Evolutionary conservation across 2,113 vertebrate species (phyloP).

Genomic region (Amblyornis subalaris): DNA sequence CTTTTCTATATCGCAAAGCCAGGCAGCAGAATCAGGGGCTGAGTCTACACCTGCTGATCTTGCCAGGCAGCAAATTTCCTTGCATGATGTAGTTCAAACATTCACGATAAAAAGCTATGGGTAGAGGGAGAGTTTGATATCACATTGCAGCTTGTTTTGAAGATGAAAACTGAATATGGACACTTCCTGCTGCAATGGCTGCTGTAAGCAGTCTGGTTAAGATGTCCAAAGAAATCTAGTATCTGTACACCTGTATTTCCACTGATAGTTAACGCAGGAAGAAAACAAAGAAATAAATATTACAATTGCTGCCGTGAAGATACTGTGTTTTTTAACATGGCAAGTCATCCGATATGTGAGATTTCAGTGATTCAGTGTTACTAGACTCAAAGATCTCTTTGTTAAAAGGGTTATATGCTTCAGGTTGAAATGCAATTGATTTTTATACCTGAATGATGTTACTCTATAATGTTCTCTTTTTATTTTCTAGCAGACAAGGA

Average conservation of each 20-base stretch:
- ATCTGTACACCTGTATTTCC: not conserved
- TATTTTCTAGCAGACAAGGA: not conserved
- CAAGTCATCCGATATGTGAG: not conserved
- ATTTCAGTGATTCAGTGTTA: not conserved
- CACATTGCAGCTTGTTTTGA: not conserved
- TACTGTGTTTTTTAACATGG: not conserved
- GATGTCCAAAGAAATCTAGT: not conserved
- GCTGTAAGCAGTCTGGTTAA: not conserved
- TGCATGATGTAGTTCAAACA: not conserved
- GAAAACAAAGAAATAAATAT: not conserved
- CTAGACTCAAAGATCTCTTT: not conserved
- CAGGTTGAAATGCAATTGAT: not conserved
- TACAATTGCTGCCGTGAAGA: not conserved
- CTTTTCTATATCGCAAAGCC: not conserved
- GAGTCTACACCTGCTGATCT: not conserved
- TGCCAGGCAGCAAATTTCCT: not conserved
- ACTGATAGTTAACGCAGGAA: not conserved
- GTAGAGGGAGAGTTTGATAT: not conserved
- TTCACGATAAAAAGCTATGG: not conserved
- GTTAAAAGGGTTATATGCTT: not conserved
- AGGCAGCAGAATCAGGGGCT: not conserved
- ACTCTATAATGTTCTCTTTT: not conserved
- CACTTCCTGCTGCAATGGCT: not conserved
- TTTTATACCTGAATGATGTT: not conserved
- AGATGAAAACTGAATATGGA: not conserved